A percentile compares a stretch with the other conserved stretches of the same genome.
These are phyloP conservation scores for Tolmerus cingulatus DNA, from an alignment of 2,888 invertebrate species.

Conservation along the genomic window DNA sequence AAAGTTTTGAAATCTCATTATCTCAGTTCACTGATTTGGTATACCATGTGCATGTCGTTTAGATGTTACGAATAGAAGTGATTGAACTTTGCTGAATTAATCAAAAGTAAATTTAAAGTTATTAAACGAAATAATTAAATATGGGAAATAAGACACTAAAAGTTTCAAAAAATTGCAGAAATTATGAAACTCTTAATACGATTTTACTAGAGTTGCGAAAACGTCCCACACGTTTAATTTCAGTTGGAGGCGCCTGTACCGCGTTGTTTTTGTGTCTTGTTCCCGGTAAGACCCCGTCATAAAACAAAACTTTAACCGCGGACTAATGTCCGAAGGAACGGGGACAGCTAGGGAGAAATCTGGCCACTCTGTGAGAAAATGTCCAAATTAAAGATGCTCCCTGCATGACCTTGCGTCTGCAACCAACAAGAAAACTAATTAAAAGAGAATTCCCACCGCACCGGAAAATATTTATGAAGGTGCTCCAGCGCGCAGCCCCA, in stretches of 20 bases:
- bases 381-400: neutral
- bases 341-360: constrained; percentile 31
- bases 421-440: constrained; percentile 25
- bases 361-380: constrained; percentile 31
- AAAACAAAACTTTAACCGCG: neutral
- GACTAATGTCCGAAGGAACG: neutral
- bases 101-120: too few species aligned
- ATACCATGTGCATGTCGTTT: too few species aligned
- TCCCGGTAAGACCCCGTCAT: neutral
- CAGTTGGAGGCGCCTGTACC: neutral
- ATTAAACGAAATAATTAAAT: too few species aligned
- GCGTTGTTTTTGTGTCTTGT: neutral
- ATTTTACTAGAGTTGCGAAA: neutral
- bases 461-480: constrained; percentile 28
- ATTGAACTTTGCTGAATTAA: too few species aligned
- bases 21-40: too few species aligned
- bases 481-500: neutral
- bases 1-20: too few species aligned
- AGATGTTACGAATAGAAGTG: too few species aligned
- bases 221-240: neutral
- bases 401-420: constrained; percentile 12
- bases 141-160: too few species aligned
- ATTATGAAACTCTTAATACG: too few species aligned
- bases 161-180: too few species aligned
- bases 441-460: constrained; percentile 30